Base-by-base conservation (phyloP, 2,113 vertebrate genomes). In the Odontophorus gujanensis region DNA sequence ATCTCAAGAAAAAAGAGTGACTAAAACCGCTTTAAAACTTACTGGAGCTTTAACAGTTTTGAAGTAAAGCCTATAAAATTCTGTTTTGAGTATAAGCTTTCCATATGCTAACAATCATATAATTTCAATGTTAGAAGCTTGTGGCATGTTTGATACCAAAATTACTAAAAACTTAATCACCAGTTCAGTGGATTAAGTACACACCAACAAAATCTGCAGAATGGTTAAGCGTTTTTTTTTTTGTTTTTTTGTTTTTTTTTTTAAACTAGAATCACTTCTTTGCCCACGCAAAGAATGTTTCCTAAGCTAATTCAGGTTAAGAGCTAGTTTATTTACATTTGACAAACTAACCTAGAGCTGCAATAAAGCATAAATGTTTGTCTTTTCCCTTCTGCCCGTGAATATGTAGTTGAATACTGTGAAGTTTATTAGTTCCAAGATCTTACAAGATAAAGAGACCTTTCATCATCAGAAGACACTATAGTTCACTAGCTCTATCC, bases 321-420 rank as follows among this genome's bases (percentile, higher is more conserved):
- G 9, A 73, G 69, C 15, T 66, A 14, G 4, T 36, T 89, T 50
- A 36, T 34, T 85, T 36, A 71, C 5, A 63, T 40, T 50, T 66
- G 30, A 80, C 61, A 81, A 78, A 88, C 42, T 30, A 73, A 78
- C 50, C 87, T 45, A 57, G 69, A 93, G 30, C 45, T 80, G 59
- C 81, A 89, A 81, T 48, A 85, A 91, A 80, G 48, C 40, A 72
- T 2, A 3, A 69, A 3, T 16, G 24, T 83, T 26, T n/a, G 13
- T 22, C n/a, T 68, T 86, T 53, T 47, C 74, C 25, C 16, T 81
- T 81, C 67, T 81, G 18, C 9, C 40, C 73, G 30, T 53, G 32
- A 79, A 61, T 36, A 84, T 6, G 10, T 68, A 66, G 24, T 42
- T 53, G 1, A 62, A 2, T n/a, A 80, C 1, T 38, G 40, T 7